phyloP scores from a whole-genome alignment of 1,140 invertebrate genomes.

The Hyles vespertilio region DNA sequence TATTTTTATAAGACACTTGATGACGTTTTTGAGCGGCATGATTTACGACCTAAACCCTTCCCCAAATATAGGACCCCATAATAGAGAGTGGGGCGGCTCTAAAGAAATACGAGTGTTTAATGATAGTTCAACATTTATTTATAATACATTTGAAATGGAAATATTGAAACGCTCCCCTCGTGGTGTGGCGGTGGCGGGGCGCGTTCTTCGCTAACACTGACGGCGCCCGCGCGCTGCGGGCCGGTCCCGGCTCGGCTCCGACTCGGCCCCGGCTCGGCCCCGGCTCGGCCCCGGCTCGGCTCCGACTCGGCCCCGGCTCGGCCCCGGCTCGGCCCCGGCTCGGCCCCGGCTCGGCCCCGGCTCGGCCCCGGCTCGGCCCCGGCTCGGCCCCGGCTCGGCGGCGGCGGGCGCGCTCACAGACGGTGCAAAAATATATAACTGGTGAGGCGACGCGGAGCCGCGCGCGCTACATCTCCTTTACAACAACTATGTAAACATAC shows the following conservation, averaged over 20 bases:
- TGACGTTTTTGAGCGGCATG: no score
- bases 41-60: no score
- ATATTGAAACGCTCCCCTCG: constrained; percentile 19
- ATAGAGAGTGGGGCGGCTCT: no score
- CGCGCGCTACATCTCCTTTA: constrained; percentile 2
- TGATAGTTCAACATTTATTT: constrained; percentile 60
- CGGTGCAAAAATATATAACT: constrained; percentile 69
- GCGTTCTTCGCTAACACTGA: background rate
- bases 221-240: constrained; percentile 7
- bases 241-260: constrained; percentile 2
- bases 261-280: constrained; percentile 6
- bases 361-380: constrained; percentile 6
- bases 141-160: constrained; percentile 59
- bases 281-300: constrained; percentile 9
- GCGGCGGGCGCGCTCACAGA: constrained; percentile 16
- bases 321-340: no score
- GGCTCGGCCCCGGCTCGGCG: constrained; percentile 12
- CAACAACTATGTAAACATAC: constrained; percentile 8
- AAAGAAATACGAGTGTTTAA: background rate
- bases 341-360: constrained; percentile 7
- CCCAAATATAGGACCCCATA: no score
- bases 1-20: no score
- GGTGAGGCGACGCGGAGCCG: constrained; percentile 24
- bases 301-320: constrained; percentile 9
- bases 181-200: background rate